Evolutionary conservation across 2,113 vertebrate genomes (phyloP).

Genomic region (Erythrolamprus reginae): DNA sequence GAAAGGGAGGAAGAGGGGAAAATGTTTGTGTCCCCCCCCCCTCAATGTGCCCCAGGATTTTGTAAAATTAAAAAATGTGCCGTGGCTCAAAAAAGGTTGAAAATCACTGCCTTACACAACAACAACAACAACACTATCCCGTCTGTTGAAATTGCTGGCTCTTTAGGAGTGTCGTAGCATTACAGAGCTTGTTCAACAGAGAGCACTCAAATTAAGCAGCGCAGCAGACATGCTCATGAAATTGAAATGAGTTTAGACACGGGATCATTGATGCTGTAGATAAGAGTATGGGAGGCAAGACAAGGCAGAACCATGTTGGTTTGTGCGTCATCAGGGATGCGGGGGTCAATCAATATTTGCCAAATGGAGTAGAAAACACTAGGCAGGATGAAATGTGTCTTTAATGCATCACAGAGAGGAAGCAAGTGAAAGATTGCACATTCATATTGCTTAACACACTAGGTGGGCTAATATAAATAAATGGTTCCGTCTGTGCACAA

Average conservation of each 20-base stretch:
- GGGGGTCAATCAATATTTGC: not conserved
- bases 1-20: too few species aligned
- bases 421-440: not conserved
- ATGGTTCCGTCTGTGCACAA: not conserved
- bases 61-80: too few species aligned
- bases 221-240: not conserved
- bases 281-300: not conserved
- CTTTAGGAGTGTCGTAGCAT: slow-evolving; percentile 27
- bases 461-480: not conserved
- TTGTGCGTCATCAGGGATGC: not conserved
- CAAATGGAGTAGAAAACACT: slow-evolving; percentile 4
- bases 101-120: too few species aligned
- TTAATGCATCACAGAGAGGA: not conserved
- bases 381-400: not conserved
- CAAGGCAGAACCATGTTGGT: not conserved
- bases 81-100: too few species aligned
- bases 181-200: slow-evolving; percentile 18
- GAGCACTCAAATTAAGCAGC: not conserved
- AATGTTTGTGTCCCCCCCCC: too few species aligned
- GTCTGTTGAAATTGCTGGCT: slow-evolving; percentile 17
- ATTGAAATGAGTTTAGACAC: slow-evolving; percentile 18
- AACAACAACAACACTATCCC: not conserved
- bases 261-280: not conserved
- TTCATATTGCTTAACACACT: not conserved
- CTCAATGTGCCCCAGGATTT: too few species aligned